Evolutionary conservation across 2,113 vertebrate genomes (phyloP).

Genomic region (Cnemophilus loriae): DNA sequence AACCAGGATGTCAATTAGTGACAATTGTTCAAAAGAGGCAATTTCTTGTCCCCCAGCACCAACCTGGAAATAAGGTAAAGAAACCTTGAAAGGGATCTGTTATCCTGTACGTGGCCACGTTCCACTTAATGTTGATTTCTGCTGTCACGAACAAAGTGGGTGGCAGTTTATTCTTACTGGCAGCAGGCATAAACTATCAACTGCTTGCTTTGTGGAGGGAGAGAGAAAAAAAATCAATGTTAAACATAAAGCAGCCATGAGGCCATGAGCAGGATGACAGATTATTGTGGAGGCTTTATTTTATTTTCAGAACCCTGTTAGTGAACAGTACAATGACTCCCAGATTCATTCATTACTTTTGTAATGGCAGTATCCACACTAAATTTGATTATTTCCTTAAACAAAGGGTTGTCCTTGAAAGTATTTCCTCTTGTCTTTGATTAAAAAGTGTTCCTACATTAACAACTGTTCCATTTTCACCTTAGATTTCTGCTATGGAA

Average conservation of each 20-base stretch:
- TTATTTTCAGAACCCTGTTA: constrained; percentile 25
- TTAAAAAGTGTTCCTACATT: not conserved
- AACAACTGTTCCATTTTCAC: not conserved
- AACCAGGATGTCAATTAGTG: constrained; percentile 12
- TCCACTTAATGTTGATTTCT: constrained; percentile 33
- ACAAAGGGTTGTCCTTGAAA: not conserved
- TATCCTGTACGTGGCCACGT: not conserved
- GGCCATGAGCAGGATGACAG: not conserved
- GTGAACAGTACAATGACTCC: not conserved
- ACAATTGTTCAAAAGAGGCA: not conserved
- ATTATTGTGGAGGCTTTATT: constrained; percentile 13
- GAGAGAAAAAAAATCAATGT: not conserved
- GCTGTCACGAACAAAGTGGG: not conserved
- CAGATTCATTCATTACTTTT: not conserved
- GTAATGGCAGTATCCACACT: not conserved
- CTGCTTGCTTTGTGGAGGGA: not conserved
- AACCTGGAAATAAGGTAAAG: constrained; percentile 21
- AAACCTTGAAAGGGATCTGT: constrained; percentile 29
- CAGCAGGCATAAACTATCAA: constrained; percentile 35
- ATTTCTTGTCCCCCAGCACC: constrained; percentile 5
- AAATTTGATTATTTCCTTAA: not conserved
- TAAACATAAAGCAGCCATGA: constrained; percentile 15
- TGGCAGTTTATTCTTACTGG: constrained; percentile 45
- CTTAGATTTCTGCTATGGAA: not conserved
- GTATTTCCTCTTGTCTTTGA: not conserved